Evolutionary conservation across 2,888 invertebrate species (phyloP).

Genomic region (Apodemia zela): DNA sequence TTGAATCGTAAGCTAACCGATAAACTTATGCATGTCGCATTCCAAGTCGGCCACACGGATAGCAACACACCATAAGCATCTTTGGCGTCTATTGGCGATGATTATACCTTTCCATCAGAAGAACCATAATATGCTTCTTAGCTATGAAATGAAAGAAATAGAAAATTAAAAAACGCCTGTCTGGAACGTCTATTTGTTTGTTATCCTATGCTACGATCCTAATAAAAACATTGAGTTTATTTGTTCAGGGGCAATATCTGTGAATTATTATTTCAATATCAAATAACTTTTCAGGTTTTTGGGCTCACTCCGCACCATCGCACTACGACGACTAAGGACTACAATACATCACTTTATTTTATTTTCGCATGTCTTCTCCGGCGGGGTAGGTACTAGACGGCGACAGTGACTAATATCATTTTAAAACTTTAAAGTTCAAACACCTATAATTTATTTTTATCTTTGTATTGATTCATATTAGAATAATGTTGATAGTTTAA

Average conservation of each 20-base stretch:
- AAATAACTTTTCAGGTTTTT: constrained; percentile 52
- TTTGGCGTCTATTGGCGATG: no score
- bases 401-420: constrained; percentile 35
- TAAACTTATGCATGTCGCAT: no score
- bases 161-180: no score
- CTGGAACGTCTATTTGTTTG: no score
- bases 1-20: no score
- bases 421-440: constrained; percentile 18
- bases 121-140: no score
- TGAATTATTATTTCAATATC: neutral
- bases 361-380: constrained; percentile 37
- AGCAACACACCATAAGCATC: no score
- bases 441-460: constrained; percentile 13
- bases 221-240: neutral
- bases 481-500: neutral
- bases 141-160: no score
- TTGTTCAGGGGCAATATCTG: no score
- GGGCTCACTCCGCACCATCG: constrained; percentile 54
- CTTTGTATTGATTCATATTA: neutral
- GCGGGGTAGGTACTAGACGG: constrained; percentile 44
- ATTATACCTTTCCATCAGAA: no score
- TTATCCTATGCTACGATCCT: no score
- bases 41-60: no score
- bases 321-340: constrained; percentile 65
- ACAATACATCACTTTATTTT: constrained; percentile 38